Base-by-base conservation (phyloP, 2,797 vertebrate species). In the Anableps anableps region DNA sequence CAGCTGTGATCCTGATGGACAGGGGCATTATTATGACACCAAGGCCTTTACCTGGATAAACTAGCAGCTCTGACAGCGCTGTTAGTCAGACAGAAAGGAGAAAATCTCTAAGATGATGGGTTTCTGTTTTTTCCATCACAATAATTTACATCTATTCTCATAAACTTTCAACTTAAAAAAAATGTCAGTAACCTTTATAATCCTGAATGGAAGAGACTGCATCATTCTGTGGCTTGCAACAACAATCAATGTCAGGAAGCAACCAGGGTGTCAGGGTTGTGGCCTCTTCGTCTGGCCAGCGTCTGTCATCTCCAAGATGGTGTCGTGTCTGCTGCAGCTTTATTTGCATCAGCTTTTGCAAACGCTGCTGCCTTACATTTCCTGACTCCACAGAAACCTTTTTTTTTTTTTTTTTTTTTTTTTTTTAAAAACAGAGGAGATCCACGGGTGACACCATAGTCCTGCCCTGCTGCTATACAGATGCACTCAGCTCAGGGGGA, bases 301-400 rank as follows among this genome's bases (percentile, higher is more conserved):
- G 87, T 93, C 93, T 94, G 94, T 94, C 94, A 94, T 80, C 91
- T 89, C 87, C 87, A 93, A 93, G 93, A 94, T 94, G 92, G 92
- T 86, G 88, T 83, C 26, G 75, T 62, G 86, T 93, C 88, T 90
- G 88, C 85, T 85, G 86, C 21, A 36, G 85, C 83, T 92, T 79
- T 94, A 92, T 94, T 94, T 94, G 90, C 91, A 92, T 91, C 68
- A 66, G 85, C 78, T 88, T 89, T 90, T 92, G 93, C 89, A 90
- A 91, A 91, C 72, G 77, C 88, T 68, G 38, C 85, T 84, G 84
- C 86, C 70, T 78, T 68, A 60, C 86, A 84, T 88, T 80, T 86
- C 82, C 88, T 86, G 89, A 92, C 90, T 90, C 86, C 76, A 86
- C 90, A 90, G 84, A 88, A 86, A 83, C 85, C 38, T 6, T n/a